A percentile compares a stretch with the other conserved stretches of the same genome.
These are phyloP conservation scores for Odocoileus virginianus DNA, from an alignment of 2,113 vertebrate species.

Conservation along the genomic window DNA sequence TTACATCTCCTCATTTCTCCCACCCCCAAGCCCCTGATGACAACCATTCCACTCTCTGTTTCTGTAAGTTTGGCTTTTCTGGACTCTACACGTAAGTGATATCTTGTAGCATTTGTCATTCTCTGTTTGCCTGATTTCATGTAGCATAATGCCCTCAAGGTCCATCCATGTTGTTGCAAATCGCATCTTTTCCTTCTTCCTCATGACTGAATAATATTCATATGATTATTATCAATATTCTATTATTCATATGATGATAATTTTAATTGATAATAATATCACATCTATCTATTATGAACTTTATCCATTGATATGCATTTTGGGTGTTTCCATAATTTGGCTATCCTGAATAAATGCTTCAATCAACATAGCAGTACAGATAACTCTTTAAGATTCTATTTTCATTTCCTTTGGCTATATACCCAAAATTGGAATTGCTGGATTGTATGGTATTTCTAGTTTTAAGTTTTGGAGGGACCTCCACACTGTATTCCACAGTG, in stretches of 20 bases:
- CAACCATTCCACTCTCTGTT: neutral
- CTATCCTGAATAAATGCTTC: neutral
- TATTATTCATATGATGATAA: neutral
- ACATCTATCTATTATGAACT: neutral
- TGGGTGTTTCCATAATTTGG: neutral
- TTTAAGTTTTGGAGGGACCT: neutral
- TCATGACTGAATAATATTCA: neutral
- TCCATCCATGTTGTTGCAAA: neutral
- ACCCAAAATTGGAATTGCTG: neutral
- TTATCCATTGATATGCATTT: neutral
- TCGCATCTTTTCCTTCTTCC: neutral
- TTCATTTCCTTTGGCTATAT: neutral
- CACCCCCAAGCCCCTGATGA: neutral
- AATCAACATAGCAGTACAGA: neutral
- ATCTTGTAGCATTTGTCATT: neutral
- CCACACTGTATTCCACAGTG: neutral
- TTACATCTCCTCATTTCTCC: neutral
- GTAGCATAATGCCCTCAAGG: neutral
- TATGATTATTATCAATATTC: neutral
- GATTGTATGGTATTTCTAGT: neutral
- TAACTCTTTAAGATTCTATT: neutral
- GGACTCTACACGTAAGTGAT: neutral
- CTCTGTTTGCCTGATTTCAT: neutral
- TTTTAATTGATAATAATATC: neutral
- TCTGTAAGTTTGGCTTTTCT: neutral